Conservation (phyloP, 2,888 invertebrate species). For the Bugula neritina region DNA sequence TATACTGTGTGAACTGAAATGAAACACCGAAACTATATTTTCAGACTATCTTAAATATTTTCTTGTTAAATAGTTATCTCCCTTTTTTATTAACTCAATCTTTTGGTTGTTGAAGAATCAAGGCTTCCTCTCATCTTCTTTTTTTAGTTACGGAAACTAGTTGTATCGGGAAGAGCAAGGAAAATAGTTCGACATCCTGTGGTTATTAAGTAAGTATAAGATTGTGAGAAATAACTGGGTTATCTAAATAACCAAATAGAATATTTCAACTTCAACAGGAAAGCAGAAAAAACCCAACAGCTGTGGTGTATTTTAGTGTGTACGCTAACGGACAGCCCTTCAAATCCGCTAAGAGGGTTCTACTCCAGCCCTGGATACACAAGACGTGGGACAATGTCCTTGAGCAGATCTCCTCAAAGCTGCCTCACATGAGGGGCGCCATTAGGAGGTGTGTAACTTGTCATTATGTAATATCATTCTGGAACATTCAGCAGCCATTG, state of each 20-base stretch:
- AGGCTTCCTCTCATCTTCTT: too few species aligned
- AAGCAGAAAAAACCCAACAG: too few species aligned
- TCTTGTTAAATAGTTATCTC: too few species aligned
- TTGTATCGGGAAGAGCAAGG: conserved; percentile 19
- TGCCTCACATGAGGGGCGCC: not conserved
- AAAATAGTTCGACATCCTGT: conserved; percentile 18
- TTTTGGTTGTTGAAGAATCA: too few species aligned
- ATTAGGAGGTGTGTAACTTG: conserved; percentile 3
- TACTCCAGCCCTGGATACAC: conserved; percentile 21
- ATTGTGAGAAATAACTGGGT: too few species aligned
- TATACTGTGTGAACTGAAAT: too few species aligned
- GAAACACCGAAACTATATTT: too few species aligned
- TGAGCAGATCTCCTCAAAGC: conserved; percentile 9
- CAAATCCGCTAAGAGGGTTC: conserved; percentile 15
- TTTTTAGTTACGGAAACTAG: not conserved
- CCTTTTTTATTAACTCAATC: too few species aligned
- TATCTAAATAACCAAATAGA: too few species aligned
- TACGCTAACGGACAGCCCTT: conserved; percentile 16
- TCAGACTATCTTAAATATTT: too few species aligned
- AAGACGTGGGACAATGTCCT: conserved; percentile 23
- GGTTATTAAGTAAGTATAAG: conserved; percentile 17
- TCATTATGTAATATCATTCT: not conserved
- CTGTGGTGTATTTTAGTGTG: conserved; percentile 11
- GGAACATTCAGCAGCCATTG: not conserved
- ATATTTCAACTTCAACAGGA: too few species aligned